Base-by-base conservation (phyloP, 2,113 vertebrate genomes). In the Ursus arctos region DNA sequence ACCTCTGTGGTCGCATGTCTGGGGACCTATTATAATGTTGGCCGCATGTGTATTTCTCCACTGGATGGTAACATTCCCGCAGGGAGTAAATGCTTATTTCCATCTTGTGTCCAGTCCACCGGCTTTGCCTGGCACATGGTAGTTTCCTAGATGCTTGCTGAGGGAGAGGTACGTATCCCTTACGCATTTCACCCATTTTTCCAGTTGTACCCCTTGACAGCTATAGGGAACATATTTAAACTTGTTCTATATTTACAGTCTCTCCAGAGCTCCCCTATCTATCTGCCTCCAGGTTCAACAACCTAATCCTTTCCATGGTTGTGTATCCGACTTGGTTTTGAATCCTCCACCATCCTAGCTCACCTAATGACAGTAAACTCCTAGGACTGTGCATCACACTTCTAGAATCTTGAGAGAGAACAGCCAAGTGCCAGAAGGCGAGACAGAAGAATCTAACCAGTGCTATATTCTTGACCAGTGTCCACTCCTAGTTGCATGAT, bases 101-200 rank as follows among this genome's bases (percentile, higher is more conserved):
- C 28, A 89, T 49, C 53, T 92, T 92, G 71, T 19, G 9, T 94
- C 57, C 83, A 36, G 28, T 79, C 53, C 31, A 3, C 36, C 86
- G 82, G 28, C 53, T n/a, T 77, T 83, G 2, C 13, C 49, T 51
- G 40, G 51, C 49, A 88, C 19, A 26, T 63, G 40, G 18, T 57
- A 24, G 6, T 82, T 96, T 77, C 83, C 59, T 82, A 96, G 88
- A 86, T 24, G 21, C 69, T 96, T 95, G 33, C 43, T 95, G 72
- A 96, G 88, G 82, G 24, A 76, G 8, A 81, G 91, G 43, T 31
- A 6, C 26, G 2, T 43, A 49, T 43, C 16, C 72, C 18, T 43
- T 89, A 47, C 10, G 18, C 3, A 31, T 72, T 89, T 84, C 86
- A 95, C 53, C 53, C 15, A 59, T 12, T 57, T 88, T 82, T 82